Base-by-base conservation (phyloP, 2,888 invertebrate species). In the Lithodes maja region DNA sequence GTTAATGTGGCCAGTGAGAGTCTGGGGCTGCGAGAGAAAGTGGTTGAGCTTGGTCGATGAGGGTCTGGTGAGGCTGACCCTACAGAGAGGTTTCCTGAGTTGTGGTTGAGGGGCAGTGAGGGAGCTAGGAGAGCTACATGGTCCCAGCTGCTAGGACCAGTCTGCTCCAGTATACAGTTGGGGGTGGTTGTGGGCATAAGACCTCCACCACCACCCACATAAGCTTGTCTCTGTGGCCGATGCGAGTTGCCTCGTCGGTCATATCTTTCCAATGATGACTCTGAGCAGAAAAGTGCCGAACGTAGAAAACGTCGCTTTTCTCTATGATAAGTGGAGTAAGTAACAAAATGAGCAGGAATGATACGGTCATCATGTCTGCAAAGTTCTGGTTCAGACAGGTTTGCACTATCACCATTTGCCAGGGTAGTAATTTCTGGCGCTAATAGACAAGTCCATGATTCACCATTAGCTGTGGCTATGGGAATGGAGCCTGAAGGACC, bases 341-440 rank as follows among this genome's bases (percentile, higher is more conserved):
- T 87, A 79, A 87, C 79, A 3, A 87, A 61, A 50, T 87, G 87
- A 1, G 87, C 87, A 3, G 87, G 87, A 55, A 87, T 87, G 78
- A 87, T 84, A 12, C 87, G 83, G 33, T 87, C 87, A 52, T 87
- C 87, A 55, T 83, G 87, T 17, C 87, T 7, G 53, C 83, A 69
- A 7, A 87, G 83, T n/a, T 87, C 83, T 1, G 87, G 87, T 71
- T 87, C 87, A n/a, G 87, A 87, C 53, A 87, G 54, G 17, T 87
- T 87, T 50, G 87, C 71, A 9, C 54, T 50, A 61, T 87, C 87
- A 1, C 87, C 87, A 2, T 54, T 79, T 54, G 83, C 55, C 33
- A 79, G 53, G n/a, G 78, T 79, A 17, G 55, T 83, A n/a, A 79
- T 33, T 17, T 87, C 83, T 15, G 87, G 87, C 7, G 68, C 75